phyloP scores from a whole-genome alignment of 2,888 invertebrate genomes.

The Cephonodes hylas region DNA sequence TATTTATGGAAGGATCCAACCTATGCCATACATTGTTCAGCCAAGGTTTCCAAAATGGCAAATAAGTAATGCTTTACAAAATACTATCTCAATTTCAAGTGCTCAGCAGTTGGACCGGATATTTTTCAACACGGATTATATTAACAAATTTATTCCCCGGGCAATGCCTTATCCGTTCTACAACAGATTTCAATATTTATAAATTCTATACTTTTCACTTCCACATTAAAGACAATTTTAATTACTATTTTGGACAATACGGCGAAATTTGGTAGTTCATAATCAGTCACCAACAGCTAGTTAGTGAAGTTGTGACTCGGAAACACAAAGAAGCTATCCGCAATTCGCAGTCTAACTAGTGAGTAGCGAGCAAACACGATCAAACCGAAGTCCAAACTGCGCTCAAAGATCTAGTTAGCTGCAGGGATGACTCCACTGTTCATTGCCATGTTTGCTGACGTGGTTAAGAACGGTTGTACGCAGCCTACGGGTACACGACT shows the following conservation, averaged over 20 bases:
- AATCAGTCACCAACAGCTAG: conserved; percentile 64
- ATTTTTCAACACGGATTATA: neutral
- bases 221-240: neutral
- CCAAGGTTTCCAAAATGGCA: neutral
- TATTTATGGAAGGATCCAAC: neutral
- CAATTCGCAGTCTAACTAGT: conserved; percentile 72
- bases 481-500: conserved; percentile 31
- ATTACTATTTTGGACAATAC: neutral
- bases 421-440: conserved; percentile 57
- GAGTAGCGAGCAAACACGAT: conserved; percentile 66
- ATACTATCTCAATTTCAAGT: neutral
- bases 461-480: conserved; percentile 36
- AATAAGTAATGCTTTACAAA: neutral
- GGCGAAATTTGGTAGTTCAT: conserved; percentile 25
- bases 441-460: conserved; percentile 54
- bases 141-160: neutral
- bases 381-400: conserved; percentile 70
- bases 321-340: conserved; percentile 74
- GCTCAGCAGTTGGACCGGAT: neutral
- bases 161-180: neutral
- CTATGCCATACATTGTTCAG: neutral
- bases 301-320: conserved; percentile 67
- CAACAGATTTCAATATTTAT: neutral
- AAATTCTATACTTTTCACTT: neutral
- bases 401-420: conserved; percentile 77